Evolutionary conservation across 35 echinoderm and acorn worm genomes (phyloP).

Genomic region (Apostichopus californicus): DNA sequence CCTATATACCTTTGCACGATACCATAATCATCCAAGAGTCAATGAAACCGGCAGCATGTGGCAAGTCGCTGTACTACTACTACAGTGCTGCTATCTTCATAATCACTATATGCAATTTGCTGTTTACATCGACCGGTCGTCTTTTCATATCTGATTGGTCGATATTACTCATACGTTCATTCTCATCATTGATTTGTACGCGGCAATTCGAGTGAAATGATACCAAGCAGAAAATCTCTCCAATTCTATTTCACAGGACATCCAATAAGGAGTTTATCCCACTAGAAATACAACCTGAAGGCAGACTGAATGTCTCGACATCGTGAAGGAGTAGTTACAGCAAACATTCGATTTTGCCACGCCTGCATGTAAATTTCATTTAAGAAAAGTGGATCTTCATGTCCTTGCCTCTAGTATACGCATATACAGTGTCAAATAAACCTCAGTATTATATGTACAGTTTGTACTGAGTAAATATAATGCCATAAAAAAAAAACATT

Average conservation of each 20-base stretch:
- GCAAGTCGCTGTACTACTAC: no score
- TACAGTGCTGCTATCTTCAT: background rate
- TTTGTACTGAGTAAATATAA: no score
- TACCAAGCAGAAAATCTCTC: constrained; percentile 38
- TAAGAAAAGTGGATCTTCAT: background rate
- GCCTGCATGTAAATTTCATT: background rate
- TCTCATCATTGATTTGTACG: constrained; percentile 20
- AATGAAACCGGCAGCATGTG: no score
- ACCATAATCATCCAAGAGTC: no score
- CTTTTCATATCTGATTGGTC: background rate
- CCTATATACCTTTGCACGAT: no score
- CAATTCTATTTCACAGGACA: constrained; percentile 29
- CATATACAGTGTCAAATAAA: no score
- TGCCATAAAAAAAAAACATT: no score
- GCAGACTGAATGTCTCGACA: constrained; percentile 26
- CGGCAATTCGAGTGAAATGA: constrained; percentile 39
- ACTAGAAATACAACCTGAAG: constrained; percentile 44
- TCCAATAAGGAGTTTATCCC: constrained; percentile 38
- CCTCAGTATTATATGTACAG: no score
- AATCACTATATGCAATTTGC: background rate
- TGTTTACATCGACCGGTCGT: constrained; percentile 12
- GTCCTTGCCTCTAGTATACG: background rate
- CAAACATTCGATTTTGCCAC: background rate
- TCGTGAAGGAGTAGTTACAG: background rate
- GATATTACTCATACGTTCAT: constrained; percentile 32